A percentile compares a stretch with the other conserved stretches of the same genome.
Conservation (phyloP, 2,113 vertebrate genomes). For the Pao palembangensis region DNA sequence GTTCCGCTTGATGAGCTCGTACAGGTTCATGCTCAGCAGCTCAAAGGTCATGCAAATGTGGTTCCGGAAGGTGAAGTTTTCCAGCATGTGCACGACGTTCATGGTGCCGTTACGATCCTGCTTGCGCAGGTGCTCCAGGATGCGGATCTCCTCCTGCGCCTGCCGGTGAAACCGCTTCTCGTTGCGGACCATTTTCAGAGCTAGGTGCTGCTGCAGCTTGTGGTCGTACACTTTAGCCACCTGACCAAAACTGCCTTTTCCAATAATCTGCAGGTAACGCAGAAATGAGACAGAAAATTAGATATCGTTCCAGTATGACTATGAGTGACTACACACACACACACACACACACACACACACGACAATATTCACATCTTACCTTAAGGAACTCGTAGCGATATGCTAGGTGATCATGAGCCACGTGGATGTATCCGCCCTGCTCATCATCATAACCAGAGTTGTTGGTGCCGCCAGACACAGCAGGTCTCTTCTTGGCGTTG, state of each 20-base stretch:
- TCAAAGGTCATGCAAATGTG: slow-evolving; percentile 99
- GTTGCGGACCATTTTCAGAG: slow-evolving; percentile 96
- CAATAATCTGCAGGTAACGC: slow-evolving; percentile 83
- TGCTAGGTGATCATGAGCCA: slow-evolving; percentile 93
- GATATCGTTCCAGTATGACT: not conserved
- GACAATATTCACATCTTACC: slow-evolving; percentile 53
- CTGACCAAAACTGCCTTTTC: slow-evolving; percentile 97
- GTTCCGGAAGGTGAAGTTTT: slow-evolving; percentile 97
- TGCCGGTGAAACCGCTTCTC: slow-evolving; percentile 97
- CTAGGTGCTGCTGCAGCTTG: slow-evolving; percentile 91
- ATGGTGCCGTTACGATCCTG: slow-evolving; percentile 93
- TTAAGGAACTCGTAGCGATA: slow-evolving; percentile 97
- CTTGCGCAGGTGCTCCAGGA: slow-evolving; percentile 94
- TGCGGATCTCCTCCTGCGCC: slow-evolving; percentile 94
- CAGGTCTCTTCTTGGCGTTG: slow-evolving; percentile 90
- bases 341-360: not conserved
- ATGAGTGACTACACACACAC: not conserved
- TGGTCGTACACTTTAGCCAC: slow-evolving; percentile 97
- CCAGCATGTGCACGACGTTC: slow-evolving; percentile 97
- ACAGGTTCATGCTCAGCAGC: slow-evolving; percentile 94
- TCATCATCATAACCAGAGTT: slow-evolving; percentile 93
- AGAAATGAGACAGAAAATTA: not conserved
- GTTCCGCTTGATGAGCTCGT: slow-evolving; percentile 98
- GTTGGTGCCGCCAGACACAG: slow-evolving; percentile 86
- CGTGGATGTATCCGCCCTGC: slow-evolving; percentile 91